Base-by-base conservation (phyloP, 2,797 vertebrate genomes). In the Atherinosoma microstoma region DNA sequence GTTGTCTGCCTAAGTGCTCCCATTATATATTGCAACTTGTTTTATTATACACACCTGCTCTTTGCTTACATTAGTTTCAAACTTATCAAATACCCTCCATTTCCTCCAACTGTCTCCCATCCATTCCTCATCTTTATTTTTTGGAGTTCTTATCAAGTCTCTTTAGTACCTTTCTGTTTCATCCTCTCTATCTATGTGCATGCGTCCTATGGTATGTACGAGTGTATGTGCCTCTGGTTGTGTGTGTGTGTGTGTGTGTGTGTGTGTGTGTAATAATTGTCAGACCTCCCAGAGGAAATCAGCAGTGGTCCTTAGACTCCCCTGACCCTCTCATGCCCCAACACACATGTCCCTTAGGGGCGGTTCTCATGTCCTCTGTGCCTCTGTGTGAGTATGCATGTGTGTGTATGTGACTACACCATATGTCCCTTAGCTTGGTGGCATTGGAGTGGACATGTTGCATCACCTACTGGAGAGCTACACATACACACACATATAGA, bases 251-350 rank as follows among this genome's bases (percentile, higher is more conserved):
- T 88, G 91, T 59, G 91, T 89, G 87, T 87, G 57, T 29, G 56
- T 60, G 59, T 64, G 82, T 88, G 91, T 59, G 91, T 89, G 87
- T 87, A 84, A 95, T 96, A 95, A 95, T 95, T 90, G 91, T 90
- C 80, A 91, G 77, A 83, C 89, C 89, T 97, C 97, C 97, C 97
- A 84, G 89, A 97, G 97, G 97, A 98, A 99, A 99, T 98, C 96
- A 98, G 94, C 92, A 69, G 87, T 77, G 89, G 87, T 94, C 91
- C 76, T n/a, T 10, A 90, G 94, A 94, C 95, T 95, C 94, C 91
- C 86, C 87, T 92, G 90, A 92, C 91, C 91, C 90, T 76, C 84
- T 86, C 72, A n/a, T 91, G 85, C 86, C 89, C 91, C 91, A 90
- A 79, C 86, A 76, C 87, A 88, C 93, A 93, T 86, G 93, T 94